phyloP scores from a whole-genome alignment of 2,113 vertebrate species.

The Syngnathoides biaculeatus region DNA sequence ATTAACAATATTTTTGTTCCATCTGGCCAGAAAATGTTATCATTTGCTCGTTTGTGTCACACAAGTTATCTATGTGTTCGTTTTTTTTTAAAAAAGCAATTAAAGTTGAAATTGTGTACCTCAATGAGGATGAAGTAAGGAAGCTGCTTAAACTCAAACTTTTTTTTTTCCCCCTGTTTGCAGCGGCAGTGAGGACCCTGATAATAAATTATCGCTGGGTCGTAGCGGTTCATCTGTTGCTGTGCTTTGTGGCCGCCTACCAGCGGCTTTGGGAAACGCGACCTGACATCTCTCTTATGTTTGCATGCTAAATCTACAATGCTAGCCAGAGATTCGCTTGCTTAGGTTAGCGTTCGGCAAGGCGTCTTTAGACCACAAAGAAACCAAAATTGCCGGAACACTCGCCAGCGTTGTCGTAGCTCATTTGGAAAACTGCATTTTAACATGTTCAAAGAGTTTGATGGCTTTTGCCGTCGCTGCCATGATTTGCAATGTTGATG shows the following conservation, averaged over 20 bases:
- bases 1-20: no score
- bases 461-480: neutral
- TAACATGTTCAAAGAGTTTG: neutral
- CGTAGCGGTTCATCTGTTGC: neutral
- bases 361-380: neutral
- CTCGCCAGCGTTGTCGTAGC: neutral
- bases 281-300: conserved; percentile 6
- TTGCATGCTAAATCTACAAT: neutral
- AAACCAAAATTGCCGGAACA: neutral
- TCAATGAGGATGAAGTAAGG: no score
- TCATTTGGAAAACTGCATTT: conserved; percentile 1
- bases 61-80: no score
- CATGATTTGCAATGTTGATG: neutral
- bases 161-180: no score
- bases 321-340: neutral
- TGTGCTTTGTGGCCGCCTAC: neutral
- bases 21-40: no score
- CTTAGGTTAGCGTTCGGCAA: neutral
- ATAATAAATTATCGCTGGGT: conserved; percentile 7
- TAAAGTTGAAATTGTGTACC: no score
- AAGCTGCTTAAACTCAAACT: no score
- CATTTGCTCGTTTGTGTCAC: no score
- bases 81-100: no score
- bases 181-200: neutral
- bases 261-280: neutral